phyloP scores from a whole-genome alignment of 1,140 invertebrate species.

The Drosophila littoralis region DNA sequence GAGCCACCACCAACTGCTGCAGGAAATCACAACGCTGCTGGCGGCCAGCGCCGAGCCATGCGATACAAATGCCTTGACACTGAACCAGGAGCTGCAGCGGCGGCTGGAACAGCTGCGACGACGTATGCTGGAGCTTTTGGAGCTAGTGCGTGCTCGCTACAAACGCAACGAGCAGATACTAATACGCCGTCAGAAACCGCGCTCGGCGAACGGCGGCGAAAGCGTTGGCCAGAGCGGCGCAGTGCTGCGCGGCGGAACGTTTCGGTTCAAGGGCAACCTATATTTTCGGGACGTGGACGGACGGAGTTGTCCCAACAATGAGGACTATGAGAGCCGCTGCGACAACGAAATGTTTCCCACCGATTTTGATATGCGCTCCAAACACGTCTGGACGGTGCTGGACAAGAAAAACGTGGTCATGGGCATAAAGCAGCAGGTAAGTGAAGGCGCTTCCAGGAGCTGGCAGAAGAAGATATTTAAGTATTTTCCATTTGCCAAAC shows the following conservation, averaged over 20 bases:
- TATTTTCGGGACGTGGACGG: constrained; percentile 74
- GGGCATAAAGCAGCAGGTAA: constrained; percentile 78
- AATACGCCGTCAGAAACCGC: constrained; percentile 42
- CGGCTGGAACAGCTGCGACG: constrained; percentile 41
- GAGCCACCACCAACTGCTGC: constrained; percentile 37
- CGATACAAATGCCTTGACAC: constrained; percentile 40
- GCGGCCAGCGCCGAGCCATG: constrained; percentile 1
- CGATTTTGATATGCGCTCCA: constrained; percentile 67
- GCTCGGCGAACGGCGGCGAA: constrained; percentile 9
- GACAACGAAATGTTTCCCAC: constrained; percentile 77
- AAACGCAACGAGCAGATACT: constrained; percentile 61
- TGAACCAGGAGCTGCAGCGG: constrained; percentile 63
- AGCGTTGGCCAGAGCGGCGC: constrained; percentile 42
- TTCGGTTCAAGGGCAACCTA: constrained; percentile 73
- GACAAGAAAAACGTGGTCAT: constrained; percentile 73
- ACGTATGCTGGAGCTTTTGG: constrained; percentile 41
- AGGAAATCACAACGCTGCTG: constrained; percentile 44
- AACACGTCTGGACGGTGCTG: constrained; percentile 65
- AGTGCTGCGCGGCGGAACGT: constrained; percentile 65
- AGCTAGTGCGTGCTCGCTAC: constrained; percentile 51
- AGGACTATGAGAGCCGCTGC: constrained; percentile 70
- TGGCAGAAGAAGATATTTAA: too few relatives aligned
- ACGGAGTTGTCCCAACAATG: constrained; percentile 74
- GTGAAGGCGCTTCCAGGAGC: not conserved
- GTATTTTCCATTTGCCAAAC: too few relatives aligned